Base-by-base conservation (phyloP, 2,797 vertebrate genomes). In the Microctenopoma steveboyesi region DNA sequence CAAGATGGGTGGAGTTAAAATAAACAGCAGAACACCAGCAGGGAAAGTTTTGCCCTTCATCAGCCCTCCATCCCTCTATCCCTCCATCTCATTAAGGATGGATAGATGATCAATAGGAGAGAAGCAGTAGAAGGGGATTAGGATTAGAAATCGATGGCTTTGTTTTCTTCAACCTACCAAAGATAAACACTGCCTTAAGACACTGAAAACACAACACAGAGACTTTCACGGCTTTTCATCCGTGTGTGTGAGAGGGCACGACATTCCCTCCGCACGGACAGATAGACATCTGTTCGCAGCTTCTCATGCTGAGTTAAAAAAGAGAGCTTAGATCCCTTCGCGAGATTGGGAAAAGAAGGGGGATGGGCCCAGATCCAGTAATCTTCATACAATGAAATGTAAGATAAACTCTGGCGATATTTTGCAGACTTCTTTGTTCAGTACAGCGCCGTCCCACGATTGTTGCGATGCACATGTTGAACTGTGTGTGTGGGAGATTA, bases 91-190 rank as follows among this genome's bases (percentile, higher is more conserved):
- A 90, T 92, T 91, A 91, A 85, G 79, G 86, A 85, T 81, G 81
- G 88, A 89, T 86, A 69, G 88, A 78, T 90, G 88, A 89, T 92
- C 91, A 89, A 92, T 92, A 93, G 78, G 70, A 82, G 84, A 82
- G 73, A 76, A 72, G 84, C 84, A 76, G 84, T 79, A 63, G 86
- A 86, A 66, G 85, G 86, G 89, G 92, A 89, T 91, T 91, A 92
- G 88, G 89, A 92, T 90, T 91, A 91, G 89, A 91, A 92, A 93
- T 93, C 92, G 52, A 93, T 93, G 88, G 76, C 84, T 90, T 91
- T 92, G 91, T 91, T 92, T 91, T 92, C 87, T 90, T 82, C 75
- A 58, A 79, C 75, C 74, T 69, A 79, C 83, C 75, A 79, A 81
- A 88, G 84, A 91, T 89, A 90, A 92, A 92, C 86, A 88, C 81